These are phyloP conservation scores for Cerastoderma edule DNA, from an alignment of 2,888 invertebrate species.

Conservation along the genomic window DNA sequence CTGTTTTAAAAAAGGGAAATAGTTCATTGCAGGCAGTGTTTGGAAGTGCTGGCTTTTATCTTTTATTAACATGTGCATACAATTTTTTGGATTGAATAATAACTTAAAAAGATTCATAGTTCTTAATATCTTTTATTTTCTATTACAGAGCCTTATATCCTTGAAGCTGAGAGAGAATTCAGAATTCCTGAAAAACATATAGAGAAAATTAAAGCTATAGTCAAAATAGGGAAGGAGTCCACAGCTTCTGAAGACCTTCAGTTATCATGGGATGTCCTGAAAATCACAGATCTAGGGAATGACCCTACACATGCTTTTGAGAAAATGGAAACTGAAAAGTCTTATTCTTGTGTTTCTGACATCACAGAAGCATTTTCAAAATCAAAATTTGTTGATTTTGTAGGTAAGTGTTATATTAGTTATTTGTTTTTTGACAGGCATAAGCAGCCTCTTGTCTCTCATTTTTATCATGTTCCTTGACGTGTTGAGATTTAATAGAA, in stretches of 20 bases:
- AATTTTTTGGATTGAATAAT: too few species aligned
- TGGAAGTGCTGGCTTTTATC: too few species aligned
- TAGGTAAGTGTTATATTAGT: neutral
- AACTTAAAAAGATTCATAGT: too few species aligned
- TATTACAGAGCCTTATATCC: neutral
- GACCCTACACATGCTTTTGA: constrained; percentile 22
- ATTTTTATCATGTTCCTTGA: too few species aligned
- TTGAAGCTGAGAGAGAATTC: constrained; percentile 3
- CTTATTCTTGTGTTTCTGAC: neutral
- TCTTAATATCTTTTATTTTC: neutral
- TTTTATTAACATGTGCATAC: too few species aligned
- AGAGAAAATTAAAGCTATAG: neutral
- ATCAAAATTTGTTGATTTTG: constrained; percentile 10
- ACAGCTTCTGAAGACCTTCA: constrained; percentile 31
- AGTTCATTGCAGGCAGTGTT: too few species aligned
- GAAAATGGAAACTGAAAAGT: constrained; percentile 2
- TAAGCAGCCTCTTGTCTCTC: too few species aligned
- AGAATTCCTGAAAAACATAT: neutral
- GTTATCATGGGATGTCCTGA: constrained; percentile 38
- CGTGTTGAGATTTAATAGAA: too few species aligned
- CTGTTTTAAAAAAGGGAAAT: too few species aligned
- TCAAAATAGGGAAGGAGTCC: neutral
- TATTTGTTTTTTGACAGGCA: too few species aligned
- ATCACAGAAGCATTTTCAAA: constrained; percentile 1
- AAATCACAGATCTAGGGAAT: constrained; percentile 21